Evolutionary conservation across 2,888 invertebrate species (phyloP).

Genomic region (Melanophora roralis): DNA sequence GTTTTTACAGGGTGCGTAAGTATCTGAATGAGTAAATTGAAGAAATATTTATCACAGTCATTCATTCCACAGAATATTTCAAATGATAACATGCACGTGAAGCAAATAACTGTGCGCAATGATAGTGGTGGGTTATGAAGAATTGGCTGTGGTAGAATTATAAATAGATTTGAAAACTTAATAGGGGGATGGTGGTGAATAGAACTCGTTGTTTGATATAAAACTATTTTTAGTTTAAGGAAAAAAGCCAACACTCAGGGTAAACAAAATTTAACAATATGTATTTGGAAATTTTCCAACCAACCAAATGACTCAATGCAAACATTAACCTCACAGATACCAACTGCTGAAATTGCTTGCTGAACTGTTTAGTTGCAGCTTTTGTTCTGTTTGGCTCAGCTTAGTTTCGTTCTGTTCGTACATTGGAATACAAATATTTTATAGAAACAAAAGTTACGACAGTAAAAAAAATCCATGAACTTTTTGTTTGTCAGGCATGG

Average conservation of each 20-base stretch:
- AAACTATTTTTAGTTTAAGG: background rate
- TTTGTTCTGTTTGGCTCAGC: background rate
- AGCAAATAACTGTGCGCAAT: conserved; percentile 57
- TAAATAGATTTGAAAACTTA: background rate
- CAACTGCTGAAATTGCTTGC: background rate
- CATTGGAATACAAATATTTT: conserved; percentile 31
- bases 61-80: conserved; percentile 24
- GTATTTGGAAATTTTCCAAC: background rate
- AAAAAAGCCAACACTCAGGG: background rate
- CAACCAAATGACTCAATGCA: too few relatives aligned
- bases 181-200: background rate
- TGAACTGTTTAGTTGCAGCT: background rate
- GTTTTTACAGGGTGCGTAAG: conserved; percentile 33
- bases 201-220: background rate
- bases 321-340: too few relatives aligned
- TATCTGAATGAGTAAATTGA: conserved; percentile 27
- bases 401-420: conserved; percentile 13
- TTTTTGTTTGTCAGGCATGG: conserved; percentile 25
- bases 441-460: conserved; percentile 25
- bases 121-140: background rate
- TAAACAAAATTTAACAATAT: conserved; percentile 31
- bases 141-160: background rate
- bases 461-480: conserved; percentile 30
- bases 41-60: conserved; percentile 38
- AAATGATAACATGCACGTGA: conserved; percentile 55